Evolutionary conservation across 2,113 vertebrate species (phyloP).

Genomic region (Lagopus leucura): DNA sequence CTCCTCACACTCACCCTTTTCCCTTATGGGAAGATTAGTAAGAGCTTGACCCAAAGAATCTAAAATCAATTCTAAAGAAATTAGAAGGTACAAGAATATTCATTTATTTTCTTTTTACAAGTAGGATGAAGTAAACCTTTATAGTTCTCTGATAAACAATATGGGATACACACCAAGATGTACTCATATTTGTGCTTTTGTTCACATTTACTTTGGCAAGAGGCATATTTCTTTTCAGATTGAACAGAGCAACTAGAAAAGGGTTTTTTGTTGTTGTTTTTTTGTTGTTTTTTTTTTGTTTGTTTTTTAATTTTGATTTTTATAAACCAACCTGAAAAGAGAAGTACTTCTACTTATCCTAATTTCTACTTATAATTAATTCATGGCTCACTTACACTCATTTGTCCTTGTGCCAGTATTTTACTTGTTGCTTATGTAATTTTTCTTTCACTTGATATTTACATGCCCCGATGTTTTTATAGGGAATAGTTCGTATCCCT

Average conservation of each 20-base stretch:
- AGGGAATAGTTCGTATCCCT: background rate
- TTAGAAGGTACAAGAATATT: background rate
- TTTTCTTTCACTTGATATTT: slow-evolving; percentile 35
- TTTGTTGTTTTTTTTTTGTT: too few relatives aligned
- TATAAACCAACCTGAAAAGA: background rate
- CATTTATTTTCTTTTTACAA: background rate
- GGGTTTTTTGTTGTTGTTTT: background rate
- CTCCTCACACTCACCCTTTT: background rate
- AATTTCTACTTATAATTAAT: slow-evolving; percentile 51
- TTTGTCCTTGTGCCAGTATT: slow-evolving; percentile 59
- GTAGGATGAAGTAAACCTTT: background rate
- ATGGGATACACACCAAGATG: accelerated
- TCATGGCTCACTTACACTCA: slow-evolving; percentile 13
- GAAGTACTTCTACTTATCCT: slow-evolving; percentile 1
- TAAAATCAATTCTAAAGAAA: background rate
- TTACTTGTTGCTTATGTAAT: slow-evolving; percentile 25
- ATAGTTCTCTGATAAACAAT: background rate
- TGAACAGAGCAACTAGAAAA: background rate
- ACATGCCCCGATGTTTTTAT: slow-evolving; percentile 34
- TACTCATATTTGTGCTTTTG: accelerated
- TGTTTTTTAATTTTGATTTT: background rate
- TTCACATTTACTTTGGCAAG: background rate
- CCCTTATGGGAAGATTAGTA: background rate
- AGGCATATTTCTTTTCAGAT: background rate
- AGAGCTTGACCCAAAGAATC: background rate